Conservation (phyloP, 2,888 invertebrate species). For the Spialia ferax region DNA sequence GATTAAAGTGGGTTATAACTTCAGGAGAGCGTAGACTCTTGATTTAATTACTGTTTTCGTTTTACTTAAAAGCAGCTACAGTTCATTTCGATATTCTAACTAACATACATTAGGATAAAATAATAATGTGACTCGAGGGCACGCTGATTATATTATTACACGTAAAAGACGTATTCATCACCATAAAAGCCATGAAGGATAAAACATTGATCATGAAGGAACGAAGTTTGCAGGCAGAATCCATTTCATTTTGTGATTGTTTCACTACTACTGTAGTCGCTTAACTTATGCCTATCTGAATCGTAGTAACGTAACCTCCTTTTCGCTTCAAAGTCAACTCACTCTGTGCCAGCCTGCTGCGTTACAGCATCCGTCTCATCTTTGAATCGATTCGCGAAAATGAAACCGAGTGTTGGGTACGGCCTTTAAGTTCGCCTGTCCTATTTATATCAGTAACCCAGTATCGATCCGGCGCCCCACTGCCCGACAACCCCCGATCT, state of each 20-base stretch:
- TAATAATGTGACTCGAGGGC: not conserved
- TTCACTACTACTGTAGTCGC: conserved; percentile 23
- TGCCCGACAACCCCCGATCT: conserved; percentile 74
- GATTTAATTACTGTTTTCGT: not conserved
- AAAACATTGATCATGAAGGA: not conserved
- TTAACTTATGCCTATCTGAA: conserved; percentile 35
- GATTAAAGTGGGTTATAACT: not conserved
- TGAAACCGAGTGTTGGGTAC: conserved; percentile 69
- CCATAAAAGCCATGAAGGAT: not conserved
- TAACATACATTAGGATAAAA: not conserved
- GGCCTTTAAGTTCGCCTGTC: conserved; percentile 70
- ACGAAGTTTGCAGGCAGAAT: not conserved
- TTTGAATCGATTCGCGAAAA: conserved; percentile 66
- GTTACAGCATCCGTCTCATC: conserved; percentile 58
- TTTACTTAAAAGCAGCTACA: no score
- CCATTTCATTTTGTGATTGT: conserved; percentile 10
- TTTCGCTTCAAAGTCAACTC: conserved; percentile 32
- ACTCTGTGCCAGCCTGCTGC: conserved; percentile 14
- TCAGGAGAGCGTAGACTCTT: not conserved
- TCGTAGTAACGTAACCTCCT: conserved; percentile 35
- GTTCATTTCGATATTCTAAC: not conserved
- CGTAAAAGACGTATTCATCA: not conserved
- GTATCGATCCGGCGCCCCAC: conserved; percentile 82
- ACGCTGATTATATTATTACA: not conserved
- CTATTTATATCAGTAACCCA: conserved; percentile 81